A percentile compares a stretch with the other conserved stretches of the same genome.
phyloP scores from a whole-genome alignment of 2,888 invertebrate species.

The Subacronicta megacephala region DNA sequence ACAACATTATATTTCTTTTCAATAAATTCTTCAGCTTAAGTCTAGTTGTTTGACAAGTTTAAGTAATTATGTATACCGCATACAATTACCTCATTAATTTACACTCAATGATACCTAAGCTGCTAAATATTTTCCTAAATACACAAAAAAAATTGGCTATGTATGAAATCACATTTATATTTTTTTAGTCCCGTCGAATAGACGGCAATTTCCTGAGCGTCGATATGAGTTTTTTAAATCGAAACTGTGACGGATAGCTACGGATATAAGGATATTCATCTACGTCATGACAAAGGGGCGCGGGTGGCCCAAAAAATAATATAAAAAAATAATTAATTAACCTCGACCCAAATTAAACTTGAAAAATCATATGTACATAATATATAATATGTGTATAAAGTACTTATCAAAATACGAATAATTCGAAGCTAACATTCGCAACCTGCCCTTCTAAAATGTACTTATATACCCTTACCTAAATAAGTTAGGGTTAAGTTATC shows the following conservation, averaged over 20 bases:
- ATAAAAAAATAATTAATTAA: too few relatives aligned
- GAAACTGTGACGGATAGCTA: slow-evolving; percentile 15
- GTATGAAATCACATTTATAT: neutral
- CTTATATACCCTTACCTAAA: neutral
- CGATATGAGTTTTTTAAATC: slow-evolving; percentile 51
- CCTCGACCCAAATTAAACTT: too few relatives aligned
- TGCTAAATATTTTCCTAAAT: too few relatives aligned
- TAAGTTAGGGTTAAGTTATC: neutral
- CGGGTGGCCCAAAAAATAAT: slow-evolving; percentile 18
- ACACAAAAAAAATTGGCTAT: too few relatives aligned
- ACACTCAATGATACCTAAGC: too few relatives aligned
- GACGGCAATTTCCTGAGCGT: slow-evolving; percentile 37
- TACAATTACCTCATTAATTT: too few relatives aligned
- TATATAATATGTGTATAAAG: too few relatives aligned
- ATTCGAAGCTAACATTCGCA: slow-evolving; percentile 21
- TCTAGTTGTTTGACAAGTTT: too few relatives aligned
- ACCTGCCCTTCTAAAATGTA: slow-evolving; percentile 1
- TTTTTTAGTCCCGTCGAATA: neutral
- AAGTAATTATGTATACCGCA: too few relatives aligned
- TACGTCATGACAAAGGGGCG: slow-evolving; percentile 34
- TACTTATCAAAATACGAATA: slow-evolving; percentile 11
- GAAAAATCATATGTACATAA: too few relatives aligned
- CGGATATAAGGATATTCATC: slow-evolving; percentile 13
- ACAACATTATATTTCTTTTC: too few relatives aligned
- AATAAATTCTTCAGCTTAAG: too few relatives aligned